Percentiles rank a stretch among this genome's conserved stretches.
Conservation (phyloP, 2,888 invertebrate species). For the Drosophila kambysellisi region DNA sequence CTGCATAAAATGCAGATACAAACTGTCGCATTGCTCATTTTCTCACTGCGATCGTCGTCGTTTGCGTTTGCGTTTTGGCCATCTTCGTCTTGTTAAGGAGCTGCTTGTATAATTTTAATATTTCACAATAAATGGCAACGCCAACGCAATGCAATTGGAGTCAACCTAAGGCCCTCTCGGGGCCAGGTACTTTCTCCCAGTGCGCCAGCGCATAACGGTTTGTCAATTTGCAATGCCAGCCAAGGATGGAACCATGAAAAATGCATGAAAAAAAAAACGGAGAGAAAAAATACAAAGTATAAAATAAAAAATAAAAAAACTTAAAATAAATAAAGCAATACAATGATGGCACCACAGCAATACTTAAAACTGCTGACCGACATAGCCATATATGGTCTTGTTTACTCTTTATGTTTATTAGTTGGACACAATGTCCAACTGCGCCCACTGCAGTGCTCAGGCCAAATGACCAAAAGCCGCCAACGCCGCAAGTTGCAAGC, state of each 20-base stretch:
- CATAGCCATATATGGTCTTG: conserved; percentile 75
- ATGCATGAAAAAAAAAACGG: conserved; percentile 56
- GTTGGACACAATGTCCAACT: conserved; percentile 46
- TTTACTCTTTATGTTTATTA: conserved; percentile 79
- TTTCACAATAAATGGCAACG: conserved; percentile 77
- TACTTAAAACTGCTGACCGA: conserved; percentile 73
- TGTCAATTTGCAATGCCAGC: conserved; percentile 74
- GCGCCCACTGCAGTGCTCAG: conserved; percentile 61
- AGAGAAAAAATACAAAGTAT: conserved; percentile 5
- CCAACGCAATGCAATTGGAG: conserved; percentile 62
- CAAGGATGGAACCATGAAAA: conserved; percentile 64
- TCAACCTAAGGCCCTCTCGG: conserved; percentile 36
- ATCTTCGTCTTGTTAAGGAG: conserved; percentile 52
- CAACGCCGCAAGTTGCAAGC: conserved; percentile 28
- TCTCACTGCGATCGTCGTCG: conserved; percentile 59
- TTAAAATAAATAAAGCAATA: conserved; percentile 30
- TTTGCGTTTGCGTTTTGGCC: not conserved
- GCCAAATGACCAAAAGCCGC: conserved; percentile 59
- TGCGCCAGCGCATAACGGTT: conserved; percentile 66
- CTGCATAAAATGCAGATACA: conserved; percentile 75
- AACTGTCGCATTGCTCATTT: conserved; percentile 72
- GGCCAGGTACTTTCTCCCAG: conserved; percentile 48
- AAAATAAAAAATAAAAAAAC: conserved; percentile 30
- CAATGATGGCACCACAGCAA: conserved; percentile 59
- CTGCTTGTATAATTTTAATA: conserved; percentile 73